These are phyloP conservation scores for Zaprionus vittiger DNA, from an alignment of 1,140 invertebrate species.

Conservation along the genomic window DNA sequence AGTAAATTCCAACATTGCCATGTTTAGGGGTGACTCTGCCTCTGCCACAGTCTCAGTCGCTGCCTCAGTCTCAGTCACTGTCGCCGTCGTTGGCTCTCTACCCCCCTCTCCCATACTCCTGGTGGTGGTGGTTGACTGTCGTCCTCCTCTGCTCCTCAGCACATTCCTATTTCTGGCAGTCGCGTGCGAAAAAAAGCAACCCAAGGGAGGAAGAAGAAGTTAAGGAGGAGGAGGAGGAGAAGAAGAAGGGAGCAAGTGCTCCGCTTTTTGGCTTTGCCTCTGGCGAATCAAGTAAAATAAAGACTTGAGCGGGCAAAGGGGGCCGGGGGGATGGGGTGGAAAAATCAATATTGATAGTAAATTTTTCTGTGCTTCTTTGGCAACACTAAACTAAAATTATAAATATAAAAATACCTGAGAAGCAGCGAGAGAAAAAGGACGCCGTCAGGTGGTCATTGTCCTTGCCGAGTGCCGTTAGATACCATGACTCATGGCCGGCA, in stretches of 20 bases:
- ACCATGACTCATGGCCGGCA: slow-evolving; percentile 1
- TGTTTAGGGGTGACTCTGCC: slow-evolving; percentile 58
- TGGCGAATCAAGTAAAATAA: slow-evolving; percentile 62
- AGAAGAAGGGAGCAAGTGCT: slow-evolving; percentile 23
- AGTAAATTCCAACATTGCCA: slow-evolving; percentile 73
- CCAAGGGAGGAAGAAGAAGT: slow-evolving; percentile 18
- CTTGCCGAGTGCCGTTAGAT: slow-evolving; percentile 36
- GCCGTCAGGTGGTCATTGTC: slow-evolving; percentile 75
- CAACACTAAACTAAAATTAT: slow-evolving; percentile 9
- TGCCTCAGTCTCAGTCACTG: neutral
- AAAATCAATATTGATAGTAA: slow-evolving; percentile 77
- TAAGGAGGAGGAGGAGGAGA: neutral
- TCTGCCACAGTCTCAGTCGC: neutral
- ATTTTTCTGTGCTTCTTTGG: slow-evolving; percentile 21
- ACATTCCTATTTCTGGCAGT: slow-evolving; percentile 49
- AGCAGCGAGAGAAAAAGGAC: slow-evolving; percentile 34
- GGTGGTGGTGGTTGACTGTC: slow-evolving; percentile 41
- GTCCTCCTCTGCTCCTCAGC: slow-evolving; percentile 22
- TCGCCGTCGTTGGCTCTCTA: neutral
- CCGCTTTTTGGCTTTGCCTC: slow-evolving; percentile 32
- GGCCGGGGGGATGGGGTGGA: slow-evolving; percentile 12
- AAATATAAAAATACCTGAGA: slow-evolving; percentile 6
- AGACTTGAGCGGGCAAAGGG: slow-evolving; percentile 21
- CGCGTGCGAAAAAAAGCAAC: slow-evolving; percentile 54
- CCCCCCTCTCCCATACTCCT: slow-evolving; percentile 37